A percentile compares a stretch with the other conserved stretches of the same genome.
Evolutionary conservation across 2,888 invertebrate genomes (phyloP).

Genomic region (Sesia apiformis): DNA sequence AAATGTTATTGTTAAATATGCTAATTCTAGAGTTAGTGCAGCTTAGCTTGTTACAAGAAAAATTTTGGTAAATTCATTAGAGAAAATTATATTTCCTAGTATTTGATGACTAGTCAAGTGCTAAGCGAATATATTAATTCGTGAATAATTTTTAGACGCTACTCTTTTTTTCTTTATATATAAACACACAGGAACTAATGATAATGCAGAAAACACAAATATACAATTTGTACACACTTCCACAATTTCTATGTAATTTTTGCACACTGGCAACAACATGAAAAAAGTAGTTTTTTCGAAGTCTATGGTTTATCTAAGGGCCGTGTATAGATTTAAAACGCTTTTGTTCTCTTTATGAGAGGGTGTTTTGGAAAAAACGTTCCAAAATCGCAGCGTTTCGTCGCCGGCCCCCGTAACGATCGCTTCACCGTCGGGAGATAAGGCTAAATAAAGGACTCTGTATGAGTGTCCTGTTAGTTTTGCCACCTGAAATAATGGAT

Average conservation of each 20-base stretch:
- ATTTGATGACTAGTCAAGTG: neutral
- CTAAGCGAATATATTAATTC: neutral
- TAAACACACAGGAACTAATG: no score
- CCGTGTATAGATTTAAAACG: constrained; percentile 92
- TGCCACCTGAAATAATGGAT: constrained; percentile 80
- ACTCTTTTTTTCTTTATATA: no score
- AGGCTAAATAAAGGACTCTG: constrained; percentile 94
- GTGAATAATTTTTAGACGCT: constrained; percentile 2
- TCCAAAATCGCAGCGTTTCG: constrained; percentile 98
- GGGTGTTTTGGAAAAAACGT: constrained; percentile 97
- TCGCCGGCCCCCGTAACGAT: constrained; percentile 99
- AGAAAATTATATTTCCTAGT: neutral
- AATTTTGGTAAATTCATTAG: neutral
- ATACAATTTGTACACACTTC: no score
- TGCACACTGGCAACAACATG: constrained; percentile 4
- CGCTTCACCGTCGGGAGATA: constrained; percentile 98
- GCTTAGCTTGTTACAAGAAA: neutral
- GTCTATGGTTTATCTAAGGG: constrained; percentile 62
- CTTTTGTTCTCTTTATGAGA: constrained; percentile 96
- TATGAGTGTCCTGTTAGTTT: constrained; percentile 98
- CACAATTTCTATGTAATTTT: neutral
- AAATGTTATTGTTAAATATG: no score
- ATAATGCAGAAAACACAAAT: no score
- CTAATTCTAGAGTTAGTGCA: neutral
- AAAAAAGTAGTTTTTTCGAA: neutral